These are phyloP conservation scores for Conopomorpha cramerella DNA, from an alignment of 1,140 invertebrate species.

Conservation along the genomic window DNA sequence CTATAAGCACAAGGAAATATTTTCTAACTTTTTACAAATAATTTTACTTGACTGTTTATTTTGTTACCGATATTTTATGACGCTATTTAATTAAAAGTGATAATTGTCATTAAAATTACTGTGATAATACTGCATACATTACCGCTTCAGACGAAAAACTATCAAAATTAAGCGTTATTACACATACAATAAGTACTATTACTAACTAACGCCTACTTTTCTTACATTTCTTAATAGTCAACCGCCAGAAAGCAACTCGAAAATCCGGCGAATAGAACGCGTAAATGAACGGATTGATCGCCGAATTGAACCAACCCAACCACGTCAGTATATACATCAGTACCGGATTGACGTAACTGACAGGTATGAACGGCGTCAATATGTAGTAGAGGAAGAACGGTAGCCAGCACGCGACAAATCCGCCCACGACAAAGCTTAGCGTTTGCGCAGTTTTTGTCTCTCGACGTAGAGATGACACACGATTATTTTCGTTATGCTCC, in stretches of 20 bases:
- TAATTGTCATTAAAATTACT: no score
- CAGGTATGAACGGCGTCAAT: conserved; percentile 72
- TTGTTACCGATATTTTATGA: no score
- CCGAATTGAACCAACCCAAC: conserved; percentile 92
- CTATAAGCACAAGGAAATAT: no score
- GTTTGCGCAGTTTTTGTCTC: conserved; percentile 90
- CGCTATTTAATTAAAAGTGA: no score
- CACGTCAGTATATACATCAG: conserved; percentile 85
- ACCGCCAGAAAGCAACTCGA: conserved; percentile 79
- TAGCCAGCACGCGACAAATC: conserved; percentile 80
- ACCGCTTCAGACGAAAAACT: no score
- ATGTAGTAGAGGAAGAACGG: conserved; percentile 81
- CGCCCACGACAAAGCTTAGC: conserved; percentile 87
- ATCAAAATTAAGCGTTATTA: background rate
- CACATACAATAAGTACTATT: background rate
- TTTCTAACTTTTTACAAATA: no score
- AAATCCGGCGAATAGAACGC: conserved; percentile 87
- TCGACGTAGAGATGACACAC: conserved; percentile 68
- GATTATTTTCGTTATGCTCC: conserved; percentile 48
- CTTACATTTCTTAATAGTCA: conserved; percentile 67
- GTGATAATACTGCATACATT: no score
- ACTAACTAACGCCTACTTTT: conserved; percentile 16
- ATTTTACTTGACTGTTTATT: no score
- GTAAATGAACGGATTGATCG: conserved; percentile 86
- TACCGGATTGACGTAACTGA: conserved; percentile 60